These are phyloP conservation scores for Calcarius lapponicus DNA, from an alignment of 2,797 vertebrate genomes.

Conservation along the genomic window DNA sequence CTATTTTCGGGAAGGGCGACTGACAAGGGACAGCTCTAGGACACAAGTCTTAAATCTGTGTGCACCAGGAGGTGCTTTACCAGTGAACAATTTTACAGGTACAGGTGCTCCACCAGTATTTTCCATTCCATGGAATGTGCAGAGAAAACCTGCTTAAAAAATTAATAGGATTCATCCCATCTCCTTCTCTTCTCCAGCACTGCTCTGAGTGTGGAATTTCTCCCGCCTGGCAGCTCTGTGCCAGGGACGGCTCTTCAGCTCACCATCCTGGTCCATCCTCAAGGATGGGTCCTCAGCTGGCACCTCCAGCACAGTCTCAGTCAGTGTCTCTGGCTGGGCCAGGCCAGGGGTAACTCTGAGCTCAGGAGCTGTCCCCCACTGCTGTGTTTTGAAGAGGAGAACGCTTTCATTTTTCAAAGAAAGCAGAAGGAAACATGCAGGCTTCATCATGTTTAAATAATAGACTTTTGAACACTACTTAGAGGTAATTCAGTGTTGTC, in stretches of 20 bases:
- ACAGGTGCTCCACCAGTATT: background rate
- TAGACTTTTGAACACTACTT: background rate
- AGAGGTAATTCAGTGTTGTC: background rate
- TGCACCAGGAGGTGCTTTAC: background rate
- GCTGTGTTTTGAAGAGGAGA: background rate
- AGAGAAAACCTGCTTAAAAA: background rate
- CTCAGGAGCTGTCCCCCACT: accelerated
- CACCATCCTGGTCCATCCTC: background rate
- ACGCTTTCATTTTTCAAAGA: background rate
- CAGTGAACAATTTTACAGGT: background rate
- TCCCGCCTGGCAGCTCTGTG: background rate
- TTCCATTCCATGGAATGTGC: background rate
- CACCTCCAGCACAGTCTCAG: background rate
- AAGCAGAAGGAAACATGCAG: background rate
- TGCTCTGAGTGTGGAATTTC: background rate
- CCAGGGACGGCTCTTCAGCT: background rate
- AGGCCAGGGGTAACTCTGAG: background rate
- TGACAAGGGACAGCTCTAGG: background rate
- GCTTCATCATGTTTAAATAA: background rate
- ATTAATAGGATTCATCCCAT: background rate
- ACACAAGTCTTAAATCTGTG: background rate
- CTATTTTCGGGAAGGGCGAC: accelerated
- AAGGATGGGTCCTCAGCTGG: background rate
- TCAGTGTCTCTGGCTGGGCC: background rate
- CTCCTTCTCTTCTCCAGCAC: accelerated